A percentile compares a stretch with the other conserved stretches of the same genome.
Conservation (phyloP, 2,113 vertebrate species). For the Microcebus murinus region DNA sequence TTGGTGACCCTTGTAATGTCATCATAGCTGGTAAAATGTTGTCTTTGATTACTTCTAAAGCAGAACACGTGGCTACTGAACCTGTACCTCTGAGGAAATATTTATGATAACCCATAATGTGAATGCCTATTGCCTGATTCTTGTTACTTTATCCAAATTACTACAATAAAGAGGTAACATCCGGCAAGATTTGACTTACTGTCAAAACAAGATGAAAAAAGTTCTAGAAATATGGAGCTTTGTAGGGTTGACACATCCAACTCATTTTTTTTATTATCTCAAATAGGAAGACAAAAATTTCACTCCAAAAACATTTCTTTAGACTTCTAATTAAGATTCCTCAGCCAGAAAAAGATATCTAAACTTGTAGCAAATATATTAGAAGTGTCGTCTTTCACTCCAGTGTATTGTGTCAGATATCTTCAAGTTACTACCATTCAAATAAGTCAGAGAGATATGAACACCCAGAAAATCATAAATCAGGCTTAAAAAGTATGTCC, state of each 20-base stretch:
- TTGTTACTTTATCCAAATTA: background rate
- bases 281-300: background rate
- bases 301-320: too few relatives aligned
- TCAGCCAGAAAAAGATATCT: background rate
- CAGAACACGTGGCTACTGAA: background rate
- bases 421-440: background rate
- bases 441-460: background rate
- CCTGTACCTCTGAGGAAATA: background rate
- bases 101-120: background rate
- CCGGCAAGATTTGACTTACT: background rate
- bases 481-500: background rate
- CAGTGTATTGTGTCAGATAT: background rate
- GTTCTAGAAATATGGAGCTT: background rate
- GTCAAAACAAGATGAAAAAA: background rate
- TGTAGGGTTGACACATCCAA: background rate
- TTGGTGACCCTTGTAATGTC: background rate
- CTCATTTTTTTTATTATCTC: background rate
- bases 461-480: background rate
- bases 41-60: background rate
- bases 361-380: background rate
- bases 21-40: background rate
- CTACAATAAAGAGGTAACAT: background rate
- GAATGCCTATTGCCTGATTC: background rate
- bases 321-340: background rate
- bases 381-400: background rate